Conservation (phyloP, 2,888 invertebrate species). For the Helobdella robusta region DNA sequence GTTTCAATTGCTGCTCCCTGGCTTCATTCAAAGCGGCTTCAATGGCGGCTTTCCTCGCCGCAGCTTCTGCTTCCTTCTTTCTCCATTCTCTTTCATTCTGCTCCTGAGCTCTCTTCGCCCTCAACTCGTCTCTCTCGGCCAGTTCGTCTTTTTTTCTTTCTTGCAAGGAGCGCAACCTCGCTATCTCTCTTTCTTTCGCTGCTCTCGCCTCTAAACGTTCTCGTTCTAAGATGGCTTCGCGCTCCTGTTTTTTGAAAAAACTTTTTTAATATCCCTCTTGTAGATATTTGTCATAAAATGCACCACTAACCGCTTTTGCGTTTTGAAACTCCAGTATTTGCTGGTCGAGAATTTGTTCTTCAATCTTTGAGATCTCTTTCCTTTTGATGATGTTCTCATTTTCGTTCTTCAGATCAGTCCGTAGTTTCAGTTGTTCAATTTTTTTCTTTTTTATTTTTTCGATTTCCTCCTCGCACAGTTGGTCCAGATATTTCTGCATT, state of each 20-base stretch:
- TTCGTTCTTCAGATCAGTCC: constrained; percentile 45
- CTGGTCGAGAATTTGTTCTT: constrained; percentile 45
- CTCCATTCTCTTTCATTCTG: constrained; percentile 49
- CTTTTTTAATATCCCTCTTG: not conserved
- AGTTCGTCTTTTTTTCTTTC: constrained; percentile 48
- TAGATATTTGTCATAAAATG: not conserved
- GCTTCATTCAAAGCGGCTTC: constrained; percentile 46
- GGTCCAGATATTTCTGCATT: constrained; percentile 48
- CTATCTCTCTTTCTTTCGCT: constrained; percentile 49
- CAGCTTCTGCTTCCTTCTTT: constrained; percentile 45
- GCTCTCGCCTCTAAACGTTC: constrained; percentile 46
- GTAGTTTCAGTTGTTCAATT: constrained; percentile 37
- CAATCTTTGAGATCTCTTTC: constrained; percentile 43
- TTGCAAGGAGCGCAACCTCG: constrained; percentile 45
- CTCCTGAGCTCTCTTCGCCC: constrained; percentile 49
- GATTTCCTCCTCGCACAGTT: constrained; percentile 47
- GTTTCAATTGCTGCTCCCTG: constrained; percentile 45
- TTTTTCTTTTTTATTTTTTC: constrained; percentile 41
- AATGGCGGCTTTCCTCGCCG: constrained; percentile 44
- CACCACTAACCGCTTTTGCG: constrained; percentile 47
- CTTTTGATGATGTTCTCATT: constrained; percentile 45
- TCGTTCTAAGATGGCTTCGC: constrained; percentile 45
- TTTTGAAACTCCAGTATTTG: constrained; percentile 48
- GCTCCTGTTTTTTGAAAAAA: constrained; percentile 38
- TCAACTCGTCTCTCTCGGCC: constrained; percentile 47